Evolutionary conservation across 1,140 invertebrate genomes (phyloP).

Genomic region (Drosophila persimilis): DNA sequence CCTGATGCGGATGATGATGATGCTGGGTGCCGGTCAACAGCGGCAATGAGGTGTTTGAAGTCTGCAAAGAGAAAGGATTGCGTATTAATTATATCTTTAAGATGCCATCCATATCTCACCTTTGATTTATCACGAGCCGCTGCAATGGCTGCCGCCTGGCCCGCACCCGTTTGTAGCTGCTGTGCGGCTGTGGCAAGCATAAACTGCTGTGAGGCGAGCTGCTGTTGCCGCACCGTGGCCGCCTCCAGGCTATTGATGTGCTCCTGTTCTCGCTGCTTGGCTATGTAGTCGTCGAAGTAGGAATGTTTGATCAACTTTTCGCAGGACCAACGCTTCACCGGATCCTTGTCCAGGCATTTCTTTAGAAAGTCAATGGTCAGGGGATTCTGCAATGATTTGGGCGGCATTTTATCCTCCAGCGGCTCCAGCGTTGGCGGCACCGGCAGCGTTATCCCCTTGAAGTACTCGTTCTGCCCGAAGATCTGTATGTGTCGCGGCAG

Average conservation of each 20-base stretch:
- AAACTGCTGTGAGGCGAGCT: conserved; percentile 70
- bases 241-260: conserved; percentile 71
- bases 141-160: conserved; percentile 66
- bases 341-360: conserved; percentile 98
- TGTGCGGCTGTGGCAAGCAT: conserved; percentile 70
- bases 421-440: conserved; percentile 94
- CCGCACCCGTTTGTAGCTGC: conserved; percentile 68
- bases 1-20: conserved; percentile 75
- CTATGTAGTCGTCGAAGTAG: conserved; percentile 82
- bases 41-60: conserved; percentile 82
- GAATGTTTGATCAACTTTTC: conserved; percentile 94
- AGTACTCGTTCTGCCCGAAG: conserved; percentile 98
- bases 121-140: conserved; percentile 80
- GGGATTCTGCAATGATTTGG: conserved; percentile 86
- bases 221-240: conserved; percentile 70
- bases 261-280: conserved; percentile 78
- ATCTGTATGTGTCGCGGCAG: conserved; percentile 96
- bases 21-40: conserved; percentile 77
- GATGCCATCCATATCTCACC: conserved; percentile 33
- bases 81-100: neutral
- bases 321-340: conserved; percentile 94
- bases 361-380: conserved; percentile 93
- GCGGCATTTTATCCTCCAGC: conserved; percentile 92
- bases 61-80: conserved; percentile 38
- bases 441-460: conserved; percentile 93